Conservation (phyloP, 2,888 invertebrate genomes). For the Melipona beecheii region DNA sequence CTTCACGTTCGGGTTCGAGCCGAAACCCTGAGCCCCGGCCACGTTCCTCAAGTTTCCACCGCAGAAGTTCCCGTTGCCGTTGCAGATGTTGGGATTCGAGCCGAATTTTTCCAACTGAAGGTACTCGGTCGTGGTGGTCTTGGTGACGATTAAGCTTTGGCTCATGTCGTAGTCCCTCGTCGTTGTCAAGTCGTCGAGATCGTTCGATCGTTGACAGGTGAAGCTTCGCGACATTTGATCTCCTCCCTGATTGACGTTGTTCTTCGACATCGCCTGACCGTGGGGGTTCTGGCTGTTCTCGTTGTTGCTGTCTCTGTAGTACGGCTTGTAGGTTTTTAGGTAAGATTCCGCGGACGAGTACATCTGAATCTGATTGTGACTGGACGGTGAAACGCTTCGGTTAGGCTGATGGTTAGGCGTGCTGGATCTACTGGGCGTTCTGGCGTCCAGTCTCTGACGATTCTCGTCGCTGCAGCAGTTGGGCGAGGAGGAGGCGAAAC, state of each 20-base stretch:
- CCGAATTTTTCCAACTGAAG: constrained; percentile 79
- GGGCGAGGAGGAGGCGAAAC: constrained; percentile 42
- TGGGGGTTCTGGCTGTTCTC: constrained; percentile 44
- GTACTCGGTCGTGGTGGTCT: constrained; percentile 81
- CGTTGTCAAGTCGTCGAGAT: constrained; percentile 72
- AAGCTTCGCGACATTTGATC: constrained; percentile 79
- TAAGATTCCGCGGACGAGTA: constrained; percentile 72
- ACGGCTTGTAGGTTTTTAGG: constrained; percentile 72
- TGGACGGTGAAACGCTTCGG: constrained; percentile 61
- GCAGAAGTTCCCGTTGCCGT: constrained; percentile 42
- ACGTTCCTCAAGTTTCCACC: constrained; percentile 40
- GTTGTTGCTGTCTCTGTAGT: constrained; percentile 74
- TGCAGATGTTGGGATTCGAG: constrained; percentile 76
- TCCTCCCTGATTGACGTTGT: constrained; percentile 62
- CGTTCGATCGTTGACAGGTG: constrained; percentile 73
- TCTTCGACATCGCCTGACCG: constrained; percentile 21
- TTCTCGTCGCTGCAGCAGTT: constrained; percentile 71
- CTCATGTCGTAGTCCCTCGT: constrained; percentile 81
- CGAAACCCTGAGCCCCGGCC: constrained; percentile 62
- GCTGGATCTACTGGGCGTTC: constrained; percentile 78
- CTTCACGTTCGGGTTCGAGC: constrained; percentile 76
- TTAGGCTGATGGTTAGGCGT: constrained; percentile 66
- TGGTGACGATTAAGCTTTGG: constrained; percentile 82
- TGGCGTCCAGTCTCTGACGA: constrained; percentile 74
- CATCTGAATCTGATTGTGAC: constrained; percentile 76